Conservation (phyloP, 2,113 vertebrate genomes). For the Tragelaphus buxtoni region DNA sequence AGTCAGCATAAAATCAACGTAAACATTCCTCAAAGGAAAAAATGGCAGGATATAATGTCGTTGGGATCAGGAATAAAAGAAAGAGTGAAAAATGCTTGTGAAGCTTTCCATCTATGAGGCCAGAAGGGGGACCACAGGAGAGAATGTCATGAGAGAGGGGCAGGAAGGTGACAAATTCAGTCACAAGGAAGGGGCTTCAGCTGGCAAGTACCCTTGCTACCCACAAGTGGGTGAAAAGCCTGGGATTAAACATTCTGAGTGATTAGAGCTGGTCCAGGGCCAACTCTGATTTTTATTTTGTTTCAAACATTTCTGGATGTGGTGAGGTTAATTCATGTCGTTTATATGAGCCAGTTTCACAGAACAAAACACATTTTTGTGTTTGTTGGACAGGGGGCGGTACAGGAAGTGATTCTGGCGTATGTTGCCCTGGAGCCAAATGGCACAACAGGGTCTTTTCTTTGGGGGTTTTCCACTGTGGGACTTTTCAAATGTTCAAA, state of each 20-base stretch:
- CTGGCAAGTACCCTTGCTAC: background rate
- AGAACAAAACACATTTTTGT: slow-evolving; percentile 31
- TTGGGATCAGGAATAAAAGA: background rate
- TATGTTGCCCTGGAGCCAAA: background rate
- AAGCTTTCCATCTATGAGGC: background rate
- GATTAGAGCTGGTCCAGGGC: background rate
- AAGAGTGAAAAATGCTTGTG: background rate
- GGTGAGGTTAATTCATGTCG: background rate
- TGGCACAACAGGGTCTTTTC: slow-evolving; percentile 33
- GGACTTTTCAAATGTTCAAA: background rate
- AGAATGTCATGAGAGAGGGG: too few species aligned
- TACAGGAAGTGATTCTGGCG: slow-evolving; percentile 26
- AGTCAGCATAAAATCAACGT: background rate
- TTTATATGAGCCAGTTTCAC: background rate
- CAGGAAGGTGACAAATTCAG: background rate
- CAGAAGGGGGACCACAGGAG: background rate
- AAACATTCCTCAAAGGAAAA: background rate
- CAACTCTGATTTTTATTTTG: background rate
- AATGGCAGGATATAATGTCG: background rate
- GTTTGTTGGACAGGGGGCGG: background rate
- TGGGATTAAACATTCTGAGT: background rate
- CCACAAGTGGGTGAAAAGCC: background rate
- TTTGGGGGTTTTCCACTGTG: background rate
- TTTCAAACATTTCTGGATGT: slow-evolving; percentile 33
- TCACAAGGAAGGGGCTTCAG: background rate